Evolutionary conservation across 2,888 invertebrate genomes (phyloP).

Genomic region (Tetragonisca angustula): DNA sequence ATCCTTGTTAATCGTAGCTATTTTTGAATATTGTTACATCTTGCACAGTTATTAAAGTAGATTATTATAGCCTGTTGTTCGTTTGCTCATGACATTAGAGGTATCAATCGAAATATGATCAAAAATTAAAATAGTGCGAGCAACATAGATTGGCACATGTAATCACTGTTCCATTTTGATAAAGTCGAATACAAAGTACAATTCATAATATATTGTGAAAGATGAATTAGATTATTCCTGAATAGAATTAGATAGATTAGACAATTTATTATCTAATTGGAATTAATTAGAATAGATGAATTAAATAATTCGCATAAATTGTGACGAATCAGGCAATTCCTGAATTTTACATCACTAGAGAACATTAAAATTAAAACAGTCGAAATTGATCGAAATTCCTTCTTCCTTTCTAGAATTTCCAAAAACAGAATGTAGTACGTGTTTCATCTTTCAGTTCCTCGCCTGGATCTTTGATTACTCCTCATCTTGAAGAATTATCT

Average conservation of each 20-base stretch:
- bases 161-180: background rate
- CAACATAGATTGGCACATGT: slow-evolving; percentile 4
- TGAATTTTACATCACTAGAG: background rate
- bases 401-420: no score
- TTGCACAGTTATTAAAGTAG: background rate
- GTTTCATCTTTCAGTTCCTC: no score
- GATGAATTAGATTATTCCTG: no score
- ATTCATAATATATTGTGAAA: background rate
- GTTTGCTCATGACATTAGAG: background rate
- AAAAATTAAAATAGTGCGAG: slow-evolving; percentile 1
- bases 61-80: background rate
- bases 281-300: no score
- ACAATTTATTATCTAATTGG: no score
- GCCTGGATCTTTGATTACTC: no score
- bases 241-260: no score
- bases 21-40: background rate
- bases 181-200: background rate
- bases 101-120: background rate
- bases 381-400: background rate
- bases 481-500: no score
- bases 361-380: background rate
- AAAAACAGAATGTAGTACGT: no score
- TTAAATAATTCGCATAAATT: no score
- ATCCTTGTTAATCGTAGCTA: background rate
- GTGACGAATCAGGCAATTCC: no score